These are phyloP conservation scores for Pseudois nayaur DNA, from an alignment of 2,113 vertebrate genomes.

Conservation along the genomic window DNA sequence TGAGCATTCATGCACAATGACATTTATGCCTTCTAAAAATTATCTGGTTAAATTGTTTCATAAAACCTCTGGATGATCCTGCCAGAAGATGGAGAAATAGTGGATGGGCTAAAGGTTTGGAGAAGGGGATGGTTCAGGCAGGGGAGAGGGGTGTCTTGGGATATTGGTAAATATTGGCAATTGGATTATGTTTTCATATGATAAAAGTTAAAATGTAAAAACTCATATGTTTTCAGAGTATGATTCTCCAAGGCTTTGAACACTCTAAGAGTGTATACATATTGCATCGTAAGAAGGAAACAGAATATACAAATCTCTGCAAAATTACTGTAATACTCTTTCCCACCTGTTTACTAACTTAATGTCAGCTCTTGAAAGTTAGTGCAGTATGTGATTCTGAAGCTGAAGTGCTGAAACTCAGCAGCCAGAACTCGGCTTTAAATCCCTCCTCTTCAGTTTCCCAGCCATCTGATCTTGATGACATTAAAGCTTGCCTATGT, in stretches of 20 bases:
- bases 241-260: background rate
- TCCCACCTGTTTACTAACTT: background rate
- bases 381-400: background rate
- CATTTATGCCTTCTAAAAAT: background rate
- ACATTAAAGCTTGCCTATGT: background rate
- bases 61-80: background rate
- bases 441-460: background rate
- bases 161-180: background rate
- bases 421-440: background rate
- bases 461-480: background rate
- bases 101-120: rapidly evolving
- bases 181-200: background rate
- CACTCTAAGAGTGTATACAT: background rate
- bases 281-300: background rate
- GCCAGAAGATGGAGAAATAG: background rate
- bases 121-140: too few species aligned
- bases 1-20: background rate
- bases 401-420: background rate
- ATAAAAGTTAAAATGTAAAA: background rate
- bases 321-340: background rate
- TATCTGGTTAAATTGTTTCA: background rate
- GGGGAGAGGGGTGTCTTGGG: background rate
- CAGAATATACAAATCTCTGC: background rate
- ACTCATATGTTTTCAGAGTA: background rate
- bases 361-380: background rate